Evolutionary conservation across 2,797 vertebrate species (phyloP).

Genomic region (Triplophysa yarkandensis): DNA sequence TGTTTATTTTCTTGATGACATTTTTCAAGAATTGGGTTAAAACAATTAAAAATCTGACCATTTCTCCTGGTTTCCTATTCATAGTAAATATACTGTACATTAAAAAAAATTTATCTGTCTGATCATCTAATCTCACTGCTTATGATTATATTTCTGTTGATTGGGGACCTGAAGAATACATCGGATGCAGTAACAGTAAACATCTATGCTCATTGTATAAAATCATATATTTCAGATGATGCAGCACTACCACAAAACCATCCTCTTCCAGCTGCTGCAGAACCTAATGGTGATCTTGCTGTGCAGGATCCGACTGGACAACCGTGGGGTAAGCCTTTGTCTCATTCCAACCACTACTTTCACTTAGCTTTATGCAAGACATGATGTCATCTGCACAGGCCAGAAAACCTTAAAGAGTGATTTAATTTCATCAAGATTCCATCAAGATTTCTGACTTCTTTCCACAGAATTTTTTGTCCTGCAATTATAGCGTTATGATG

Average conservation of each 20-base stretch:
- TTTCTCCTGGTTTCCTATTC: too few relatives aligned
- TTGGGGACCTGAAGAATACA: neutral
- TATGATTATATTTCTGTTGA: neutral
- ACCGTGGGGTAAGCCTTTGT: constrained; percentile 55
- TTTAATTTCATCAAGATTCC: constrained; percentile 3
- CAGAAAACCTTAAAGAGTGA: neutral
- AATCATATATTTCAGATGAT: constrained; percentile 56
- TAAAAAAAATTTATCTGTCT: too few relatives aligned
- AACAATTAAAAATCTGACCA: too few relatives aligned
- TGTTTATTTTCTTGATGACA: too few relatives aligned
- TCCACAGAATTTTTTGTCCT: neutral
- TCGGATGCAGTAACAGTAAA: neutral
- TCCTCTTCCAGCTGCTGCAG: constrained; percentile 34
- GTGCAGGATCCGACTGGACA: constrained; percentile 51
- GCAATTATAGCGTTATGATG: constrained; percentile 6
- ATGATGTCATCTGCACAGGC: constrained; percentile 8
- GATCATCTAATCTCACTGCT: neutral
- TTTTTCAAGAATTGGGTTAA: too few relatives aligned
- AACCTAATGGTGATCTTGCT: constrained; percentile 47
- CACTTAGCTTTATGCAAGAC: neutral
- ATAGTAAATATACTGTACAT: too few relatives aligned
- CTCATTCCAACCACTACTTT: constrained; percentile 17
- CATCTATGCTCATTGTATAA: too few relatives aligned
- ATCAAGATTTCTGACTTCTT: neutral
- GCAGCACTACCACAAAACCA: constrained; percentile 47